Base-by-base conservation (phyloP, 2,888 invertebrate species). In the Abrostola triplasia region DNA sequence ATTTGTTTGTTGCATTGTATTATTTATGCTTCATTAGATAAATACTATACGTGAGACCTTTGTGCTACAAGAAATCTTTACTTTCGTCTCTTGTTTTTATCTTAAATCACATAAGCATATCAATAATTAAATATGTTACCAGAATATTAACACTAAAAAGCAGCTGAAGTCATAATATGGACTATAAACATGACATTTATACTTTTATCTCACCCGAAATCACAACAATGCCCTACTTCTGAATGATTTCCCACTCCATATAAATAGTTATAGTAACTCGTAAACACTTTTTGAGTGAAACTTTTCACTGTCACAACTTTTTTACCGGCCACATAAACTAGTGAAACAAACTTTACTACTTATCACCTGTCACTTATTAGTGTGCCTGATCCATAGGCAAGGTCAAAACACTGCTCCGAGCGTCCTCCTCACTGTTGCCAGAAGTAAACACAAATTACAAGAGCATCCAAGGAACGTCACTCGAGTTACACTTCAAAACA, bases 361-460 rank as follows among this genome's bases (percentile, higher is more conserved):
- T 61, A 79, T 86, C 82, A 88, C 85, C 86, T 88, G 86, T 86
- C 87, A 91, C 90, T 88, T 86, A 85, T 74, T 64, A 71, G 64
- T 58, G 77, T 80, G 69, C 77, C 83, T 83, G 76, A 83, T 82
- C 87, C 90, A 86, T 85, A 87, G 68, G 82, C 87, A 89, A 89
- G 85, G 86, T 88, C 89, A 85, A 73, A 82, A 86, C 60, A 89
- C 88, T 86, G 80, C 76, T 84, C 76, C 77, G 65, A 87, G 89
- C 91, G 90, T 89, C 90, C 89, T 83, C 83, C 84, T 85, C 74
- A 79, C 85, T 83, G 83, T 87, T 86, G 78, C 86, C 89, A 86
- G 92, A 94, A 91, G 93, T 93, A 94, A 94, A 94, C 94, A 94
- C 92, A 91, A 89, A 87, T 92, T 90, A 92, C 86, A 90, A 85